Percentiles rank a stretch among this genome's conserved stretches.
phyloP scores from a whole-genome alignment of 2,888 invertebrate species.

The Lamproptera curius region DNA sequence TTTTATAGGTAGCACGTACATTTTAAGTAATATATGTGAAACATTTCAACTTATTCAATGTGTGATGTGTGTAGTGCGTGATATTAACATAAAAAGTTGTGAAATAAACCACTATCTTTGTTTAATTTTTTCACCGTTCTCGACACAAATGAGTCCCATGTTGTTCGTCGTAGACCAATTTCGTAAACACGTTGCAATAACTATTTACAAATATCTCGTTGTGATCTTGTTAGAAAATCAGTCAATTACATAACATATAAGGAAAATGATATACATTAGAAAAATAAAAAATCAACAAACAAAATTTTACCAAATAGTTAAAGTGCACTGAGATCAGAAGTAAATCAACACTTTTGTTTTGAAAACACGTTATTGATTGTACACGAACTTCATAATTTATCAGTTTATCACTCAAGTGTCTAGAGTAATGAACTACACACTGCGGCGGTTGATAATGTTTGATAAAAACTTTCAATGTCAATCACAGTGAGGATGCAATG shows the following conservation, averaged over 20 bases:
- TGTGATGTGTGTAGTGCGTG: too few relatives aligned
- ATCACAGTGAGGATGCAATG: constrained; percentile 27
- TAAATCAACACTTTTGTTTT: constrained; percentile 5
- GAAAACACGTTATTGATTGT: constrained; percentile 41
- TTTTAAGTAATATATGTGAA: too few relatives aligned
- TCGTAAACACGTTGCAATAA: too few relatives aligned
- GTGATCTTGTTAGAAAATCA: too few relatives aligned
- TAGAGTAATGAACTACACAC: constrained; percentile 47
- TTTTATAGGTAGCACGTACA: too few relatives aligned
- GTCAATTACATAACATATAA: neutral
- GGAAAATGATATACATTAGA: neutral
- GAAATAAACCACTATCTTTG: too few relatives aligned
- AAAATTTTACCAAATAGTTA: neutral
- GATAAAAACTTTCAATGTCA: constrained; percentile 45
- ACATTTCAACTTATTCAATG: too few relatives aligned
- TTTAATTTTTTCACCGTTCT: too few relatives aligned
- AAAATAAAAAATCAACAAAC: neutral
- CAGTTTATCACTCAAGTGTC: constrained; percentile 43
- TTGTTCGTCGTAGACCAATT: too few relatives aligned
- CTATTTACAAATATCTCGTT: too few relatives aligned
- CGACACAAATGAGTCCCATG: too few relatives aligned
- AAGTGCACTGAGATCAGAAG: neutral
- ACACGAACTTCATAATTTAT: constrained; percentile 40
- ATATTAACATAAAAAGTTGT: too few relatives aligned
- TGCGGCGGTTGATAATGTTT: constrained; percentile 34